Base-by-base conservation (phyloP, 35 echinoderm and acorn worm genomes). In the Stichopus chloronotus region DNA sequence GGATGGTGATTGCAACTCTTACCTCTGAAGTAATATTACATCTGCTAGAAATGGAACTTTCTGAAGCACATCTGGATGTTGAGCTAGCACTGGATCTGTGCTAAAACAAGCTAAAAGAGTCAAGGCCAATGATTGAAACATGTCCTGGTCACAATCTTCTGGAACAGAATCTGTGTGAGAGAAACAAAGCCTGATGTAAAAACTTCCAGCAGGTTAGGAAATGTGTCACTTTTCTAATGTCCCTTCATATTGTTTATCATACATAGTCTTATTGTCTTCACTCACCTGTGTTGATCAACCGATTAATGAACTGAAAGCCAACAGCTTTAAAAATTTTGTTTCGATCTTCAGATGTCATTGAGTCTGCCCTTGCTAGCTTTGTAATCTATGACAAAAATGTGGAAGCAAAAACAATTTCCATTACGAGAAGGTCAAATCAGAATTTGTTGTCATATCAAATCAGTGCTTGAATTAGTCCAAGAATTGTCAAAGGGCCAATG, bases 61-160 rank as follows among this genome's bases (percentile, higher is more conserved):
- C 19, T 79, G 65, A 7, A 98, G 55, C 92, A 96, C 95, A 88
- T 98, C 81, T 72, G 93, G 91, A 84, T 93, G 93, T 4, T 24
- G 17, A n/a, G 87, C 81, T 58, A 98, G 63, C 9, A 76, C 24
- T 54, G 95, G 87, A 59, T 94, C 93, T 58, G 97, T 98, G 52
- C 93, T 94, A 82, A 96, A 98, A 78, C 97, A 98, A 2, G 95
- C 95, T 9, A 98, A 88, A 5, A 98, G 95, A 59, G 97, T 98
- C 56, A 98, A 23, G 72, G 95, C 97, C 58, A 98, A 25, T 14
- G 95, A 96, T 69, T 93, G 92, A 85, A 96, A 98, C 86, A 94
- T 92, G 17, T 88, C 59, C n/a, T 87, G 53, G 14, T 96, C 96
- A 94, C 94, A 95, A 5, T 88, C 92, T 63, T 95, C 92, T 78